These are phyloP conservation scores for Spisula subtruncata DNA, from an alignment of 2,888 invertebrate genomes.

Conservation along the genomic window DNA sequence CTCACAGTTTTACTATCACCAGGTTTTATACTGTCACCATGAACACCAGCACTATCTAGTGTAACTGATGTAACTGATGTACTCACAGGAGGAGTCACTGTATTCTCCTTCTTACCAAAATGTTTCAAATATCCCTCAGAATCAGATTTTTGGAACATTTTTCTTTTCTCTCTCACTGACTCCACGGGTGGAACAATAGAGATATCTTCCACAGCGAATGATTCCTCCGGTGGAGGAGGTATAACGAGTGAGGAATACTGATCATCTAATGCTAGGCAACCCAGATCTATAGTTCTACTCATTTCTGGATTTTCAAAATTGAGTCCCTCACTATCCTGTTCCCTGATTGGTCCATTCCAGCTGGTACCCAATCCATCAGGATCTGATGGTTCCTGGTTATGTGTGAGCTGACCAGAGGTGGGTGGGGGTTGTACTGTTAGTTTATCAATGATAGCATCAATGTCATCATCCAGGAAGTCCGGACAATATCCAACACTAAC, in stretches of 20 bases:
- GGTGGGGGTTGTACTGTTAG: conserved; percentile 94
- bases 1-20: conserved; percentile 23
- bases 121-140: conserved; percentile 42
- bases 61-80: too few relatives aligned
- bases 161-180: conserved; percentile 69
- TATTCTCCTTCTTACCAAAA: conserved; percentile 36
- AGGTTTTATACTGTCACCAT: background rate
- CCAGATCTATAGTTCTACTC: conserved; percentile 67
- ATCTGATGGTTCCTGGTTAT: conserved; percentile 18
- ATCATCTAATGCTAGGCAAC: conserved; percentile 73
- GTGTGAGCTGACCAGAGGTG: conserved; percentile 33
- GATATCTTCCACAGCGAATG: conserved; percentile 74
- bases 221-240: conserved; percentile 80
- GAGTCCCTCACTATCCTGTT: conserved; percentile 49
- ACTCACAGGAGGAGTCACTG: background rate
- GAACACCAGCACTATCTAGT: conserved; percentile 11
- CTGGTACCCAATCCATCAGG: conserved; percentile 51
- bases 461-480: conserved; percentile 88
- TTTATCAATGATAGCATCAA: conserved; percentile 95
- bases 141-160: conserved; percentile 61
- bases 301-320: conserved; percentile 59
- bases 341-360: conserved; percentile 63
- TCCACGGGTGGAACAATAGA: conserved; percentile 81
- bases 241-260: conserved; percentile 82
- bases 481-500: conserved; percentile 81